These are phyloP conservation scores for Leptinotarsa texana DNA, from an alignment of 1,140 invertebrate species.

Conservation along the genomic window DNA sequence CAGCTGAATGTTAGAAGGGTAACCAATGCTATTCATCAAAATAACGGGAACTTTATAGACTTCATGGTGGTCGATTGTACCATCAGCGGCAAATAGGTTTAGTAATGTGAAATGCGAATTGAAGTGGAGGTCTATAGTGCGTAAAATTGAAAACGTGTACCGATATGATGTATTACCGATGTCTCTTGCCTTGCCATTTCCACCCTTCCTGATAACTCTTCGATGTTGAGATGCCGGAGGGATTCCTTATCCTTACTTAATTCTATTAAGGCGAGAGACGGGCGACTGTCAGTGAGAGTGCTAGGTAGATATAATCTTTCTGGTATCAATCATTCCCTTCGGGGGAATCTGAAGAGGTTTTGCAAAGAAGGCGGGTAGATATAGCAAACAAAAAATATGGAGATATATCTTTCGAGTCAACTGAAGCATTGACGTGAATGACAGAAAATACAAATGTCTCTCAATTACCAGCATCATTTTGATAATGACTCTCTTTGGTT, in stretches of 20 bases:
- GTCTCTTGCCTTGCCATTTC: conserved; percentile 23
- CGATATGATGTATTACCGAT: conserved; percentile 38
- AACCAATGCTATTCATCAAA: background rate
- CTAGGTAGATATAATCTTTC: conserved; percentile 8
- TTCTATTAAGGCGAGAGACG: conserved; percentile 18
- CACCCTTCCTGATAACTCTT: conserved; percentile 10
- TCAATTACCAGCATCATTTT: too few species aligned
- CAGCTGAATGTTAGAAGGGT: conserved; percentile 1
- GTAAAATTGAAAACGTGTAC: conserved; percentile 40
- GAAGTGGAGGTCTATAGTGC: conserved; percentile 37
- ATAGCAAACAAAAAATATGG: background rate
- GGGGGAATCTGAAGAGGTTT: background rate
- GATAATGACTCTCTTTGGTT: too few species aligned
- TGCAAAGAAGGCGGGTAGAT: background rate
- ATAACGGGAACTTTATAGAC: conserved; percentile 6
- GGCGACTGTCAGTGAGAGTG: conserved; percentile 1
- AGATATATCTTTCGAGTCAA: background rate
- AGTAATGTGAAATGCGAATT: conserved; percentile 31
- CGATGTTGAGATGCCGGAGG: background rate
- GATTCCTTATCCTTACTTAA: conserved; percentile 15
- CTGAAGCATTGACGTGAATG: background rate
- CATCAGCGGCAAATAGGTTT: background rate
- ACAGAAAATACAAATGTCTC: too few species aligned
- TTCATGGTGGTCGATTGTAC: background rate
- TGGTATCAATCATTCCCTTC: background rate